Conservation (phyloP, 92 coral and sea anemone genomes). For the Isaurus tuberculatus region DNA sequence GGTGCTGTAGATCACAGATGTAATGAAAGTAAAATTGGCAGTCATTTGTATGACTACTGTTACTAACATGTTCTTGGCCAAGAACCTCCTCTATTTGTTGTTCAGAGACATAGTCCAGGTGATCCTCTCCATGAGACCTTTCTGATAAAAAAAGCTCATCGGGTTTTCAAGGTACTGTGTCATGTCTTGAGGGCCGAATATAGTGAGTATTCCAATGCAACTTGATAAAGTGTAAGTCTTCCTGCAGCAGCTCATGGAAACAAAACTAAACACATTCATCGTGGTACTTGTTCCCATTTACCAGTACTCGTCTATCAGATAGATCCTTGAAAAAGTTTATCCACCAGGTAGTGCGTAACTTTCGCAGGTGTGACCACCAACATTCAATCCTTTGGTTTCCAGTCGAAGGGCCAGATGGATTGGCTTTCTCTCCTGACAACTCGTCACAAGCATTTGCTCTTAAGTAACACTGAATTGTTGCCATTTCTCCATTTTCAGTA, state of each 20-base stretch:
- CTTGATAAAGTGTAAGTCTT: conserved; percentile 19
- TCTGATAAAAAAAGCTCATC: conserved; percentile 2
- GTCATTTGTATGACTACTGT: background rate
- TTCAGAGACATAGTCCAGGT: background rate
- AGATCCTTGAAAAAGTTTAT: background rate
- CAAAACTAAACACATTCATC: conserved; percentile 1
- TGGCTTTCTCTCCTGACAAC: no score
- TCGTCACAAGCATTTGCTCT: conserved; percentile 1
- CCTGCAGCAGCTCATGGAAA: conserved; percentile 28
- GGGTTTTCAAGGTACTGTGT: conserved; percentile 12
- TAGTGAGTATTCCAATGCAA: conserved; percentile 16
- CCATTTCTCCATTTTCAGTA: background rate
- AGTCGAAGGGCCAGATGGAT: no score
- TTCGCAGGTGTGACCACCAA: no score
- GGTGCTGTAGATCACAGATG: conserved; percentile 10
- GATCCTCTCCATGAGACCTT: background rate
- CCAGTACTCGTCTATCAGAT: background rate
- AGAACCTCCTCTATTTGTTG: conserved; percentile 8
- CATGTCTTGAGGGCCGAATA: conserved; percentile 21
- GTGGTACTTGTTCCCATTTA: conserved; percentile 9
- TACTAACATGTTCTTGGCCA: background rate
- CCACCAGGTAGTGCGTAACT: no score
- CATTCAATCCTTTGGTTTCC: no score
- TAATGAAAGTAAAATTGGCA: conserved; percentile 13
- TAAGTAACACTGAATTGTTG: background rate